These are phyloP conservation scores for Pseudorhombus dupliciocellatus DNA, from an alignment of 2,113 vertebrate genomes.

Conservation along the genomic window DNA sequence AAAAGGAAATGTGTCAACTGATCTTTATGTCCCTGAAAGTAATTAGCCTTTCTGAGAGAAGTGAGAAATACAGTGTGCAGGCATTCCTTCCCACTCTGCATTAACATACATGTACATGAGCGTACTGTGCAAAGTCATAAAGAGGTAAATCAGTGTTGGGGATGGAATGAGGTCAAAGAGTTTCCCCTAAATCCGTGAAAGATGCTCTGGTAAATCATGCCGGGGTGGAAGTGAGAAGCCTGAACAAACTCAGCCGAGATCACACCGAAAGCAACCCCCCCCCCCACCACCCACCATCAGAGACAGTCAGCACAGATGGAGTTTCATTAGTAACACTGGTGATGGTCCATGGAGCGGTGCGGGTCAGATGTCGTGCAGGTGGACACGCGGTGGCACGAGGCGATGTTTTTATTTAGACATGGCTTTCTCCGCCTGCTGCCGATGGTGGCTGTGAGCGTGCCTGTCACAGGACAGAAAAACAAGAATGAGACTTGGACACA, in stretches of 20 bases:
- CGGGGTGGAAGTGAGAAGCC: constrained; percentile 31
- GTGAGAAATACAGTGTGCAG: constrained; percentile 19
- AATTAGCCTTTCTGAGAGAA: not conserved
- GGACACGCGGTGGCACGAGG: not conserved
- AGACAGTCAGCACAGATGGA: constrained; percentile 52
- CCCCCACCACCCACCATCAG: constrained; percentile 25
- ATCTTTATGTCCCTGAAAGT: not conserved
- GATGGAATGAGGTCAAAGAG: constrained; percentile 11
- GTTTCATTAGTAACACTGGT: constrained; percentile 45
- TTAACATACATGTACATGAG: constrained; percentile 12
- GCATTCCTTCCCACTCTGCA: constrained; percentile 9
- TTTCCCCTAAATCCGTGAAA: constrained; percentile 36
- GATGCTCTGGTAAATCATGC: constrained; percentile 10
- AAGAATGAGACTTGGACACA: not conserved
- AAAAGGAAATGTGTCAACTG: not conserved
- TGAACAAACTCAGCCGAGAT: constrained; percentile 21
- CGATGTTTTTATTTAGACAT: constrained; percentile 84
- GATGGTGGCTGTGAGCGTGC: constrained; percentile 94
- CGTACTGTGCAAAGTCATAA: constrained; percentile 41
- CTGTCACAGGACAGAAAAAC: constrained; percentile 70
- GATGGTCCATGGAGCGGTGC: constrained; percentile 38
- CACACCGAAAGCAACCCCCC: not conserved
- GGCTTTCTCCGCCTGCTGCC: constrained; percentile 91
- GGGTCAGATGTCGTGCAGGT: constrained; percentile 39
- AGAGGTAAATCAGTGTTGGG: constrained; percentile 24